Conservation (phyloP, 53 echinoderm and acorn worm genomes). For the Temnopleurus reevesii region DNA sequence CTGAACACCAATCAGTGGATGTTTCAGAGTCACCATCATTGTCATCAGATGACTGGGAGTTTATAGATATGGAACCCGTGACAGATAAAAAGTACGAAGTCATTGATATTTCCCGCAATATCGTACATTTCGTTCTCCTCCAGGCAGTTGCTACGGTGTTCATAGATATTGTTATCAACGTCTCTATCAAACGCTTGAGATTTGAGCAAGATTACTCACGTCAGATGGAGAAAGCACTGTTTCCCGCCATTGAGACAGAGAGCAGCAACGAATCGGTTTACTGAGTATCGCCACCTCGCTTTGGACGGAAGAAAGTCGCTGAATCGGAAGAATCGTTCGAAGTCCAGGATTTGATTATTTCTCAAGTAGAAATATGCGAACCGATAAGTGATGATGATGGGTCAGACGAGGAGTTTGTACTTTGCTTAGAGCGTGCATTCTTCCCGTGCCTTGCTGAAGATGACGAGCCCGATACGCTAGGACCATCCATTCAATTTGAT, state of each 20-base stretch:
- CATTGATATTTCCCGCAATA: background rate
- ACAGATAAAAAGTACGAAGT: background rate
- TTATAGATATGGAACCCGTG: background rate
- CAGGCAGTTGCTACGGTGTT: background rate
- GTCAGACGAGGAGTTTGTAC: background rate
- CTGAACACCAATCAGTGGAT: background rate
- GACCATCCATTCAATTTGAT: background rate
- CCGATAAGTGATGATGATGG: background rate
- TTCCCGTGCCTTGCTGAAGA: slow-evolving; percentile 9
- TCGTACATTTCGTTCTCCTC: background rate
- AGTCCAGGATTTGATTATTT: background rate
- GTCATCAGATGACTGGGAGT: background rate
- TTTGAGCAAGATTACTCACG: background rate
- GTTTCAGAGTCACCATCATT: background rate
- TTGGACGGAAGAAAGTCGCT: background rate
- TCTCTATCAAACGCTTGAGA: background rate
- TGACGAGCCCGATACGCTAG: background rate
- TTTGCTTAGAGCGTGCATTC: background rate
- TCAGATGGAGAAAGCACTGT: slow-evolving; percentile 10
- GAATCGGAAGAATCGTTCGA: background rate
- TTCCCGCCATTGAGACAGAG: background rate
- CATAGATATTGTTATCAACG: background rate
- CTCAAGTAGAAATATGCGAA: background rate
- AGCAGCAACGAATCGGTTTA: background rate
- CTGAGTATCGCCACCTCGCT: background rate